phyloP scores from a whole-genome alignment of 2,888 invertebrate species.

The Euplagia quadripunctaria region DNA sequence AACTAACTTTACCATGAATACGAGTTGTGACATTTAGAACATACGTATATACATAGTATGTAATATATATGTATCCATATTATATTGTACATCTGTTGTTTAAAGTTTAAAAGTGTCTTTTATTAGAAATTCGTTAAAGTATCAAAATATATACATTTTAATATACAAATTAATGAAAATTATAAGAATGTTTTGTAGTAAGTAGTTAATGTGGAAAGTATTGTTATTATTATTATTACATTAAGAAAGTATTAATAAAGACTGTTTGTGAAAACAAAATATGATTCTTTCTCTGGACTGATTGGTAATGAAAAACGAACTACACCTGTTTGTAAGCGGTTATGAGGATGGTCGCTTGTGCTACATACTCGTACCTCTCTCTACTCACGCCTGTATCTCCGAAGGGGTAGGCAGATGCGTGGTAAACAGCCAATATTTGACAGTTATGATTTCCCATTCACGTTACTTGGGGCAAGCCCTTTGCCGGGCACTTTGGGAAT shows the following conservation, averaged over 20 bases:
- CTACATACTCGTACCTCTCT: too few species aligned
- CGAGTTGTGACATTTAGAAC: too few species aligned
- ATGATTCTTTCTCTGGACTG: not conserved
- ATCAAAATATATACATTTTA: not conserved
- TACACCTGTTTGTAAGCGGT: too few species aligned
- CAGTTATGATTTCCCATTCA: too few species aligned
- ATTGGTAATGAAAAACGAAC: too few species aligned
- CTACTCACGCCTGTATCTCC: too few species aligned
- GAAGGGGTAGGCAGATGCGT: too few species aligned
- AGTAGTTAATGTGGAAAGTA: not conserved
- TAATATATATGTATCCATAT: not conserved
- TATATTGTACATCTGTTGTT: not conserved
- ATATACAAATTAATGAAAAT: not conserved
- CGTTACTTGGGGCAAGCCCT: not conserved
- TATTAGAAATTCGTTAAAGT: not conserved
- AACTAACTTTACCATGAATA: too few species aligned
- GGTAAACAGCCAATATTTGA: too few species aligned
- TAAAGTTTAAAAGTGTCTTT: not conserved
- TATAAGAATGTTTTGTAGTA: not conserved
- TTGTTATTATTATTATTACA: not conserved
- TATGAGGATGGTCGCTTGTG: too few species aligned
- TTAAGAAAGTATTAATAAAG: conserved; percentile 40
- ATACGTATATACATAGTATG: too few species aligned
- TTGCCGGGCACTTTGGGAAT: too few species aligned
- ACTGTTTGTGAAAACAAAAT: conserved; percentile 31